Evolutionary conservation across 2,888 invertebrate genomes (phyloP).

Genomic region (Heliconius ismenius): DNA sequence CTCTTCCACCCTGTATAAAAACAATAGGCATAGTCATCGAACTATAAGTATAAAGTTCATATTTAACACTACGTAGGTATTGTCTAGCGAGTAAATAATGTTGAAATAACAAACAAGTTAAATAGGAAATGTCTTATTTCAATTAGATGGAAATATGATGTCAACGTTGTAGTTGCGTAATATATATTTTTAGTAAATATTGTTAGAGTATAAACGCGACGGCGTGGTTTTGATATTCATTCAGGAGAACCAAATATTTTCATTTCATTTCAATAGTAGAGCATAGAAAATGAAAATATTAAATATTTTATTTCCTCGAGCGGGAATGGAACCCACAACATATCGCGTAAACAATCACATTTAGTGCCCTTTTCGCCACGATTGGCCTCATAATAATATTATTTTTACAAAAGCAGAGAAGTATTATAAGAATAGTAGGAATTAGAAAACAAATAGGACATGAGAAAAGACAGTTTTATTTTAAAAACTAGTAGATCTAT

Average conservation of each 20-base stretch:
- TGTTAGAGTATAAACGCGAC: not conserved
- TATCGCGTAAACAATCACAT: too few species aligned
- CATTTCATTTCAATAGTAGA: not conserved
- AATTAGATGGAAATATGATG: not conserved
- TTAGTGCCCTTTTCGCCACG: too few species aligned
- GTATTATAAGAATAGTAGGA: not conserved
- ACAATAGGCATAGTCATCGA: not conserved
- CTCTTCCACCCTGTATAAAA: too few species aligned
- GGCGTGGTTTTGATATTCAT: not conserved
- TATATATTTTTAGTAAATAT: not conserved
- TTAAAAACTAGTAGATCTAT: not conserved
- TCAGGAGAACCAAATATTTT: too few species aligned
- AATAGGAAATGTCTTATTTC: conserved; percentile 11
- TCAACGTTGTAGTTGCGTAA: not conserved
- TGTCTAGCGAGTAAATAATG: not conserved
- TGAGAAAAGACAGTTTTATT: not conserved
- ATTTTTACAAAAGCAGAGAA: not conserved
- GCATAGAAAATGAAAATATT: too few species aligned
- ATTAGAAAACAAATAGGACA: not conserved
- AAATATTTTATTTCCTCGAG: too few species aligned
- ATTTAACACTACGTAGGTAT: not conserved
- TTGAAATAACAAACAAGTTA: conserved; percentile 9
- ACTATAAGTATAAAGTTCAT: not conserved
- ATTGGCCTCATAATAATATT: too few species aligned
- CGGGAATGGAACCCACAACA: too few species aligned